These are phyloP conservation scores for Papilio glaucus DNA, from an alignment of 1,140 invertebrate genomes.

Conservation along the genomic window DNA sequence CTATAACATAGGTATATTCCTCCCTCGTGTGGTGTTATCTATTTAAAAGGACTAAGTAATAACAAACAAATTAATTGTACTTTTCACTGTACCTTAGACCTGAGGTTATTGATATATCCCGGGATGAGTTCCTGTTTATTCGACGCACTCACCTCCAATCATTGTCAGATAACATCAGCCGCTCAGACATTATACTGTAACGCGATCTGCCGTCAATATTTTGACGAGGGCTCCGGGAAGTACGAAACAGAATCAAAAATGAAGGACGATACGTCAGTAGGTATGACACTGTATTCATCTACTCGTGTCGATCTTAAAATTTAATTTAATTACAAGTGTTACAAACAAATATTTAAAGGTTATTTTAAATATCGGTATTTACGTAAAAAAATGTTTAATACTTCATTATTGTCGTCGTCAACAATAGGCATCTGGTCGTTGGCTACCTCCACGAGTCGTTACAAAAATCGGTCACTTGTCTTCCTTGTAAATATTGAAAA, in stretches of 20 bases:
- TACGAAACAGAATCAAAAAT: constrained; percentile 10
- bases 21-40: not conserved
- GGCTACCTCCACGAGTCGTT: too few relatives aligned
- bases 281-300: not conserved
- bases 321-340: too few relatives aligned
- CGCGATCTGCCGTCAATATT: constrained; percentile 66
- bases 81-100: not conserved
- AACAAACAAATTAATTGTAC: not conserved
- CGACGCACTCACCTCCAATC: constrained; percentile 67
- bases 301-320: too few relatives aligned
- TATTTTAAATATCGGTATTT: too few relatives aligned
- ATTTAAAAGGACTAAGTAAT: not conserved
- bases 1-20: too few relatives aligned
- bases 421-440: too few relatives aligned
- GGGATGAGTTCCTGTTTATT: constrained; percentile 60
- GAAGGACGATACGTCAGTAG: not conserved
- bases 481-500: too few relatives aligned
- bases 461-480: too few relatives aligned
- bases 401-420: too few relatives aligned
- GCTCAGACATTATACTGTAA: constrained; percentile 45
- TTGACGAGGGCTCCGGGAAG: constrained; percentile 57
- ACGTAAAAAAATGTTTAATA: too few relatives aligned
- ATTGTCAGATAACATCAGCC: constrained; percentile 69
- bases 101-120: constrained; percentile 70
- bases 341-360: too few relatives aligned